phyloP scores from a whole-genome alignment of 2,797 vertebrate genomes.

The Molossus alvarezi region DNA sequence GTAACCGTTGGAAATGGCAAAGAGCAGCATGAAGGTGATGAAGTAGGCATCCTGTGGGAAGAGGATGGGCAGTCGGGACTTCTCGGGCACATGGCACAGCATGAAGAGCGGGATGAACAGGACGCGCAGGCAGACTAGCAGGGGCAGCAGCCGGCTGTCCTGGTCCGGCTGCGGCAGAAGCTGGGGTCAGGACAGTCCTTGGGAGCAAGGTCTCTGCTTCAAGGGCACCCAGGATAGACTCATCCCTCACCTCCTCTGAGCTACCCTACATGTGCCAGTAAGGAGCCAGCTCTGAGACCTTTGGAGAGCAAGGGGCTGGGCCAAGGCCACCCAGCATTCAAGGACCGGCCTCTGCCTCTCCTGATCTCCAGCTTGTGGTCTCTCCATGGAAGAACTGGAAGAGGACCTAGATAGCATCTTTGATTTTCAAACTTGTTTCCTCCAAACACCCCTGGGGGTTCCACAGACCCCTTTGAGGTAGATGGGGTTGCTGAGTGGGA shows the following conservation, averaged over 20 bases:
- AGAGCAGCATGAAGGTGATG: constrained; percentile 92
- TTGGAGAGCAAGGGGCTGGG: not conserved
- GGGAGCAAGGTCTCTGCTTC: constrained; percentile 5
- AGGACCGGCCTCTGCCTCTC: not conserved
- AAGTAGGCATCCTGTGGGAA: constrained; percentile 92
- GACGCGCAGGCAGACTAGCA: constrained; percentile 90
- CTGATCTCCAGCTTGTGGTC: not conserved
- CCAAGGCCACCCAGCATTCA: not conserved
- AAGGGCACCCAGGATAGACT: not conserved
- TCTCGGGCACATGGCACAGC: constrained; percentile 92
- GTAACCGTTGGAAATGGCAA: constrained; percentile 94
- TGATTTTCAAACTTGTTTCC: not conserved
- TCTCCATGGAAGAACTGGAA: not conserved
- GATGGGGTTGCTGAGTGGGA: not conserved
- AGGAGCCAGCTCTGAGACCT: not conserved
- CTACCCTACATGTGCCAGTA: not conserved
- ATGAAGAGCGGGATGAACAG: constrained; percentile 95
- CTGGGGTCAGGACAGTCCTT: not conserved
- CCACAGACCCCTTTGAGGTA: not conserved
- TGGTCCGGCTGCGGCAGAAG: constrained; percentile 90
- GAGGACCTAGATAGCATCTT: not conserved
- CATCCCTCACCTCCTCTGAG: not conserved
- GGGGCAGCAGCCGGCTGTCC: constrained; percentile 92
- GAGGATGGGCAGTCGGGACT: constrained; percentile 88
- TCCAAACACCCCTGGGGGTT: not conserved